These are phyloP conservation scores for Protonibea diacanthus DNA, from an alignment of 2,797 vertebrate genomes.

Conservation along the genomic window DNA sequence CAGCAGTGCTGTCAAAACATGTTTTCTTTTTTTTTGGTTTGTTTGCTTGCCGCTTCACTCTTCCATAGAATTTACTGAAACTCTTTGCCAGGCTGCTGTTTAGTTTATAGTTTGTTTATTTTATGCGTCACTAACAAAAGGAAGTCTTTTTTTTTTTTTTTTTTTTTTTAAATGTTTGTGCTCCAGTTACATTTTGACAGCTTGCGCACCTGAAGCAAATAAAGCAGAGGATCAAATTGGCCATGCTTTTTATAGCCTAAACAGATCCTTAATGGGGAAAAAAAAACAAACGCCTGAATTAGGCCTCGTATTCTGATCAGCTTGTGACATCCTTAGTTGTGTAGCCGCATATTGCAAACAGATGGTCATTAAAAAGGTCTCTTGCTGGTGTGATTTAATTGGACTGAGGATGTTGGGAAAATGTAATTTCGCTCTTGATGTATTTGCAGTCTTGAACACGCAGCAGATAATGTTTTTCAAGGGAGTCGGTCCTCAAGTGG, in stretches of 20 bases:
- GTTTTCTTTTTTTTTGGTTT: constrained; percentile 10
- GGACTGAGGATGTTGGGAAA: constrained; percentile 10
- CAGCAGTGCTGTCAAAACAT: background rate
- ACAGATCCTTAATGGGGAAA: background rate
- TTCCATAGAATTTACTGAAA: background rate
- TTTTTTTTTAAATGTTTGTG: background rate
- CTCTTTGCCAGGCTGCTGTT: constrained; percentile 1
- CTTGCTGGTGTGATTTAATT: background rate
- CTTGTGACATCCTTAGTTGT: background rate
- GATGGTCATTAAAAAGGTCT: constrained; percentile 8
- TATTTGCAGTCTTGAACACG: background rate
- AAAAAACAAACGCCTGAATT: background rate
- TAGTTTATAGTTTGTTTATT: constrained; percentile 20
- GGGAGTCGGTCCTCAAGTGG: background rate
- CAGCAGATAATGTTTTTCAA: background rate
- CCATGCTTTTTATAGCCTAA: background rate
- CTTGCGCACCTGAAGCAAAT: constrained; percentile 8
- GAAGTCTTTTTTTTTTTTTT: background rate
- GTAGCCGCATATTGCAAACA: constrained; percentile 9
- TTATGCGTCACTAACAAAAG: constrained; percentile 1
- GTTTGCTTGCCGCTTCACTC: background rate
- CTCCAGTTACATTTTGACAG: constrained; percentile 8
- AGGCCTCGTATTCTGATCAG: background rate
- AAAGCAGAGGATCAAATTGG: background rate
- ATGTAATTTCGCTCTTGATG: background rate